Base-by-base conservation (phyloP, 2,888 invertebrate genomes). In the Drosophila kambysellisi region DNA sequence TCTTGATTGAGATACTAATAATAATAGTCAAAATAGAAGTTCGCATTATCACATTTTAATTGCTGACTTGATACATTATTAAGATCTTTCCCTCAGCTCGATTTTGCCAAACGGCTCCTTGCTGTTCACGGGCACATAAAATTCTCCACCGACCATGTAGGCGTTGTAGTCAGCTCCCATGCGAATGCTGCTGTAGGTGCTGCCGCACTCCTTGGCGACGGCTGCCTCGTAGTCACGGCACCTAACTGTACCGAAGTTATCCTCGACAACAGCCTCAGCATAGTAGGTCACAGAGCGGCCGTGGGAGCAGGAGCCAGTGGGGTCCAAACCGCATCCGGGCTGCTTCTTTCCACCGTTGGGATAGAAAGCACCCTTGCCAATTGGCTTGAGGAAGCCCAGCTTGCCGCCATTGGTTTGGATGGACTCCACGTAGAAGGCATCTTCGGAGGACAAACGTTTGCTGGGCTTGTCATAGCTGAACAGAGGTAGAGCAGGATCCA, bases 341-440 rank as follows among this genome's bases (percentile, higher is more conserved):
- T 95, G 94, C 90, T 93, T 93, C 92, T 94, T 94, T 92, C 94
- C 93, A 74, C 93, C 93, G 92, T 94, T 94, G 89, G 94, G 94
- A 92, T 94, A 94, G 92, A 94, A 94, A 86, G 94, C 93, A 82
- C 93, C 93, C 88, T 93, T 93, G 39, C 93, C 93, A 43, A 93
- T 88, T n/a, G 93, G 93, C 41, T 86, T 72, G 4, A 90, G 76
- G 78, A 92, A 93, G 6, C 93, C 93, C 41, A 91, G 71, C 2
- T 62, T 56, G 33, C 91, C 92, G 6, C 89, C 92, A 76, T 91
- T 90, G 17, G 93, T 93, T 52, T 93, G 93, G 43, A 92, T 92
- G 0, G 90, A 87, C 71, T 93, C 93, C 4, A 93, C 92, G 41
- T 92, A 93, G 37, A 41, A 50, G 46, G 92, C 93, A 82, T 93